Evolutionary conservation across 2,113 vertebrate species (phyloP).

Genomic region (Aegithalos caudatus): DNA sequence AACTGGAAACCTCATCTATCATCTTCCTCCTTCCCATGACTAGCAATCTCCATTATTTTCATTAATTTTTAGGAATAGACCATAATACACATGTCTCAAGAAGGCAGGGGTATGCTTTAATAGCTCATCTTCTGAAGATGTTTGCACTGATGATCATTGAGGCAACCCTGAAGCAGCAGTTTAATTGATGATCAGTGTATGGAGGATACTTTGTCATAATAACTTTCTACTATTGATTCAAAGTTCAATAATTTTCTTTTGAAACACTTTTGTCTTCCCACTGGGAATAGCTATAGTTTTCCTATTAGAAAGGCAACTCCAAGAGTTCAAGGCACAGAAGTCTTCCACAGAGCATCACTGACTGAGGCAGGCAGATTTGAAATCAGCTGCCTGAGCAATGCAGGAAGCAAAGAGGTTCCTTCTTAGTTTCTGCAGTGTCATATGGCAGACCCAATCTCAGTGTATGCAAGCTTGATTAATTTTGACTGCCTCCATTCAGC

Average conservation of each 20-base stretch:
- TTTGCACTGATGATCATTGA: background rate
- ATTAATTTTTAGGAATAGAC: background rate
- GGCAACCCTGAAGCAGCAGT: background rate
- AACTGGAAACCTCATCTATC: background rate
- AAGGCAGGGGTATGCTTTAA: background rate
- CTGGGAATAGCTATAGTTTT: background rate
- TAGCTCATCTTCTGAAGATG: background rate
- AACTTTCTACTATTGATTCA: background rate
- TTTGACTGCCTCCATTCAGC: conserved; percentile 43
- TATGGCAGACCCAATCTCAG: background rate
- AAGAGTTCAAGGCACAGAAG: background rate
- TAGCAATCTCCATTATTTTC: background rate
- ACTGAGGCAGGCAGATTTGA: background rate
- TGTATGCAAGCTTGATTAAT: conserved; percentile 14
- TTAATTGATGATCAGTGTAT: background rate
- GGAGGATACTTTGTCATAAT: background rate
- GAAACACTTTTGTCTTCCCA: background rate
- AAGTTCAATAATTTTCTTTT: background rate
- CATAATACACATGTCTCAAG: background rate
- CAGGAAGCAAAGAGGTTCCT: background rate
- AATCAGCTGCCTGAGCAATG: background rate
- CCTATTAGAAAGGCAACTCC: background rate
- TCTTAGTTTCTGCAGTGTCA: background rate
- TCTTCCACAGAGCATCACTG: background rate
- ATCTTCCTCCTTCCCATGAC: background rate